Evolutionary conservation across 64 coral and sea anemone species (phyloP).

Genomic region (Montipora cactus): DNA sequence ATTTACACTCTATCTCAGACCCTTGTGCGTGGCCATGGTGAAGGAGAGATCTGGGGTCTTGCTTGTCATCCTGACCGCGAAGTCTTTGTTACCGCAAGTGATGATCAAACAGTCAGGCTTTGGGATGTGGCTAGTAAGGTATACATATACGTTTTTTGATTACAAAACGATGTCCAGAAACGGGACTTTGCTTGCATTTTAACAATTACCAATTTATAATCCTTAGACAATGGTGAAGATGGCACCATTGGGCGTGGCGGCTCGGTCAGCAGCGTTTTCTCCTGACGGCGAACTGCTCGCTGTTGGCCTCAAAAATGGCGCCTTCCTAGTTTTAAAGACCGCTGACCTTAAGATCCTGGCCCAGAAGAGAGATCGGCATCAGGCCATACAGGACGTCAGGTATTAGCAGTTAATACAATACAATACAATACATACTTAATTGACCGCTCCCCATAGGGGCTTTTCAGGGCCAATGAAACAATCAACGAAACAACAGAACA

Average conservation of each 20-base stretch:
- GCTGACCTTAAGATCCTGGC: constrained; percentile 78
- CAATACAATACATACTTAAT: too few relatives aligned
- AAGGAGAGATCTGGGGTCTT: constrained; percentile 99
- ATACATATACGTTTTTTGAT: background rate
- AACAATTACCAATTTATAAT: background rate
- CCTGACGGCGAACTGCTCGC: constrained; percentile 95
- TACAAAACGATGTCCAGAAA: background rate
- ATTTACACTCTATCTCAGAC: constrained; percentile 46
- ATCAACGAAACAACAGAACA: too few relatives aligned
- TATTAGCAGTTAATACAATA: background rate
- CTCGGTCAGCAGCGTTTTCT: constrained; percentile 86
- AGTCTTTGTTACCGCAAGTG: constrained; percentile 92
- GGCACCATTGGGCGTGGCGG: constrained; percentile 67
- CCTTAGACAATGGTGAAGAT: constrained; percentile 85
- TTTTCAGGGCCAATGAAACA: too few relatives aligned
- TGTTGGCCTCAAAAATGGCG: constrained; percentile 93
- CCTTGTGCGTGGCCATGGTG: constrained; percentile 84
- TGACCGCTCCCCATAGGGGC: too few relatives aligned
- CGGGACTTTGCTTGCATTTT: background rate
- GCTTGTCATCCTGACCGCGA: constrained; percentile 94
- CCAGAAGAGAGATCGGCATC: constrained; percentile 86
- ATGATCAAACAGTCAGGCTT: constrained; percentile 91
- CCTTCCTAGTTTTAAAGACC: constrained; percentile 82
- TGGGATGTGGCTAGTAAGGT: constrained; percentile 97
- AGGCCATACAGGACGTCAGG: constrained; percentile 90